Evolutionary conservation across 2,888 invertebrate species (phyloP).

Genomic region (Heteromyza rotundicornis): DNA sequence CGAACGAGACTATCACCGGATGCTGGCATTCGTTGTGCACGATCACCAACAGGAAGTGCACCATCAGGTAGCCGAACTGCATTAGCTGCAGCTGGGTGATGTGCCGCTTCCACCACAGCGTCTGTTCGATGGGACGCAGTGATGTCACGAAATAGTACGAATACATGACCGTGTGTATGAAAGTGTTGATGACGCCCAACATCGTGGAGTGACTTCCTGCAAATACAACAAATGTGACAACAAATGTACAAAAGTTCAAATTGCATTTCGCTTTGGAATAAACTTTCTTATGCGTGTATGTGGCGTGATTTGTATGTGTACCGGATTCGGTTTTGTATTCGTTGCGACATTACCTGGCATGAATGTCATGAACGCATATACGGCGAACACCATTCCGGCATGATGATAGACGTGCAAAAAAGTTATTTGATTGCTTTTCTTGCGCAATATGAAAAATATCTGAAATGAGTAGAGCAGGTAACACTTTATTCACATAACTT

Average conservation of each 20-base stretch:
- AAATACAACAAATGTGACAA: background rate
- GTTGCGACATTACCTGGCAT: constrained; percentile 65
- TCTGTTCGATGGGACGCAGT: constrained; percentile 72
- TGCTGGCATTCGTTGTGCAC: constrained; percentile 49
- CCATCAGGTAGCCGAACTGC: constrained; percentile 70
- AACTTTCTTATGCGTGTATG: too few species aligned
- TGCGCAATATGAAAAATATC: constrained; percentile 79
- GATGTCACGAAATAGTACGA: constrained; percentile 80
- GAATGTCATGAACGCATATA: constrained; percentile 68
- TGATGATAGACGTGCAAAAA: constrained; percentile 90
- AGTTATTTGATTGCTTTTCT: constrained; percentile 81
- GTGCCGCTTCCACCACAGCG: constrained; percentile 84
- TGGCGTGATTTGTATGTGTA: background rate
- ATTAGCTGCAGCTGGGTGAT: constrained; percentile 85
- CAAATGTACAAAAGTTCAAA: constrained; percentile 64
- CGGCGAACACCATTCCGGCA: constrained; percentile 75
- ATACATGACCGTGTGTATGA: constrained; percentile 86
- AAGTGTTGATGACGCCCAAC: constrained; percentile 75
- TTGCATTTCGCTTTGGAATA: too few species aligned
- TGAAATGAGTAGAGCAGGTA: too few species aligned
- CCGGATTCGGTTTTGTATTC: too few species aligned
- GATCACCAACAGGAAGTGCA: constrained; percentile 66
- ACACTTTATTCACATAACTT: too few species aligned
- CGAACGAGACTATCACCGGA: constrained; percentile 43
- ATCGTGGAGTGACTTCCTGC: constrained; percentile 73